phyloP scores from a whole-genome alignment of 2,797 vertebrate genomes.

The Pseudotriccus pelzelni region DNA sequence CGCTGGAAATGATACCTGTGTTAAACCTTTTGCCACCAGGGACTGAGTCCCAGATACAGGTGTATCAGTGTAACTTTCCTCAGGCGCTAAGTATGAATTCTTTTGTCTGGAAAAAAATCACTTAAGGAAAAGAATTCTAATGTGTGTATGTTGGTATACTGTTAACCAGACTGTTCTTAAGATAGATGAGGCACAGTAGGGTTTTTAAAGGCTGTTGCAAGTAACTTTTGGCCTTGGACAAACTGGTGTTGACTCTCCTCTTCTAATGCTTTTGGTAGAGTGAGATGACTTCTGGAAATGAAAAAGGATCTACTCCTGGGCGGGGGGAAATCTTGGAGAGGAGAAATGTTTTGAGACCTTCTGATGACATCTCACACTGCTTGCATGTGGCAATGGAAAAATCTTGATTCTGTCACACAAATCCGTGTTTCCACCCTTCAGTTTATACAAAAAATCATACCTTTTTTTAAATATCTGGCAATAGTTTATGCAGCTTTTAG shows the following conservation, averaged over 20 bases:
- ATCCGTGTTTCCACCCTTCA: conserved; percentile 2
- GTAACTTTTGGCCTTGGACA: background rate
- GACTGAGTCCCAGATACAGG: accelerated
- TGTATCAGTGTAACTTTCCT: background rate
- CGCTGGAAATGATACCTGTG: background rate
- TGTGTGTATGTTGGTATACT: background rate
- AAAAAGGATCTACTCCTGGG: background rate
- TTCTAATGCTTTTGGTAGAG: background rate
- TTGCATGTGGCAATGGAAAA: background rate
- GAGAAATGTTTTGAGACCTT: conserved; percentile 16
- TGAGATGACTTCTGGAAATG: background rate
- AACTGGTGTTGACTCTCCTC: background rate
- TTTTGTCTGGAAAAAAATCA: background rate
- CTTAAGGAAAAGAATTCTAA: background rate
- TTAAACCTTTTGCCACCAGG: background rate
- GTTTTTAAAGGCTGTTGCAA: background rate
- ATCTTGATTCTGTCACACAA: conserved; percentile 32
- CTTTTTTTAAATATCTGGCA: conserved; percentile 39
- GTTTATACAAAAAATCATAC: conserved; percentile 31
- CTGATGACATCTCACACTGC: background rate
- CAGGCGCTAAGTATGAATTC: background rate
- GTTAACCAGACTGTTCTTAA: background rate
- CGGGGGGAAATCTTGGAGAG: accelerated
- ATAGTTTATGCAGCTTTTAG: conserved; percentile 31
- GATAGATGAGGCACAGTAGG: background rate